Evolutionary conservation across 2,113 vertebrate species (phyloP).

Genomic region (Danionella cerebrum): DNA sequence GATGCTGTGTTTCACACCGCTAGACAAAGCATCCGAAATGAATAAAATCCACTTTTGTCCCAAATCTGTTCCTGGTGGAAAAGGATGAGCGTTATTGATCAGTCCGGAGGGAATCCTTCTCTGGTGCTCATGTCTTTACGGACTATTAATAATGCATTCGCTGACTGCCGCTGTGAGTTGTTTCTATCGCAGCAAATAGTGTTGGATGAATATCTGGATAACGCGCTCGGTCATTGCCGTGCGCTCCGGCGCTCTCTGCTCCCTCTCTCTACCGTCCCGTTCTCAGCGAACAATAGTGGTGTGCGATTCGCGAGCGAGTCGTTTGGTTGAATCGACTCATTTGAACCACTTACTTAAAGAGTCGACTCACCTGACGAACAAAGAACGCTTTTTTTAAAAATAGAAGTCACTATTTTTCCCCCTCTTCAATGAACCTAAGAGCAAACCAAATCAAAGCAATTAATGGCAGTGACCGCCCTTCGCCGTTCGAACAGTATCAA

Average conservation of each 20-base stretch:
- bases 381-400: not conserved
- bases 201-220: not conserved
- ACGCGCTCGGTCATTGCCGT: not conserved
- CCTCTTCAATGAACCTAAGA: no score
- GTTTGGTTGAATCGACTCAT: not conserved
- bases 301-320: not conserved
- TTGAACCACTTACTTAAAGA: not conserved
- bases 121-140: constrained; percentile 31
- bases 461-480: no score
- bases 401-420: no score
- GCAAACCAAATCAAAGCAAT: no score
- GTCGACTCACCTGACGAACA: not conserved
- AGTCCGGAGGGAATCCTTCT: constrained; percentile 32
- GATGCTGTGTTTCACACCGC: not conserved
- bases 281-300: constrained; percentile 2
- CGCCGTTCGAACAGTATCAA: no score
- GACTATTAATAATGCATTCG: constrained; percentile 7
- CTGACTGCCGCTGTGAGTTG: no score
- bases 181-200: no score
- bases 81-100: constrained; percentile 5
- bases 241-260: not conserved
- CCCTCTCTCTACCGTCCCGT: constrained; percentile 6
- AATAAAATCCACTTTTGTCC: not conserved
- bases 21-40: not conserved
- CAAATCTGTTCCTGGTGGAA: not conserved